Evolutionary conservation across 2,113 vertebrate genomes (phyloP).

Genomic region (Penelope pileata): DNA sequence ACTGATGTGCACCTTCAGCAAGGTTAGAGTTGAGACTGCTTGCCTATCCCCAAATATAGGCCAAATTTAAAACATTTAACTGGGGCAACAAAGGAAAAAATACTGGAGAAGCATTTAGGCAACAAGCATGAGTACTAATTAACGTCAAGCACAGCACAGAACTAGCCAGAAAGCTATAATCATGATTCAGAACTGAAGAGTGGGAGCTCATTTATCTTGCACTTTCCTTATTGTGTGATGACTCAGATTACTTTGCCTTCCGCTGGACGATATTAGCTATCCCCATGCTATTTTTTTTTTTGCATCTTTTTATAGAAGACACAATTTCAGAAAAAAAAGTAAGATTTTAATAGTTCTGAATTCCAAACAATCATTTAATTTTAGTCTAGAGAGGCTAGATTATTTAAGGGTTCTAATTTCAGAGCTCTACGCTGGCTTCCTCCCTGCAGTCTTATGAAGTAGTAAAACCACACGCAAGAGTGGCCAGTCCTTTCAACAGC

Average conservation of each 20-base stretch:
- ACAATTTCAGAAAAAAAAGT: background rate
- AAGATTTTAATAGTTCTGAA: background rate
- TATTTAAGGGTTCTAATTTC: background rate
- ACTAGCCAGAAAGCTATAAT: slow-evolving; percentile 39
- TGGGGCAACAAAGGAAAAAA: background rate
- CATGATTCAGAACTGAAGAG: slow-evolving; percentile 43
- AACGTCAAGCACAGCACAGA: slow-evolving; percentile 4
- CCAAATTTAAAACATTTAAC: background rate
- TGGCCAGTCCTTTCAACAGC: background rate
- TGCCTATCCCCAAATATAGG: background rate
- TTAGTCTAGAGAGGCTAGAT: background rate
- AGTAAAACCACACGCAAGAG: background rate
- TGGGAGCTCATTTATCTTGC: slow-evolving; percentile 54
- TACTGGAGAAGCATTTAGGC: background rate
- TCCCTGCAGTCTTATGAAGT: background rate
- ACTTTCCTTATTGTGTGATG: slow-evolving; percentile 9
- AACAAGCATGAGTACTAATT: slow-evolving; percentile 7
- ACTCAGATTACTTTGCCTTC: slow-evolving; percentile 33
- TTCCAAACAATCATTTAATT: background rate
- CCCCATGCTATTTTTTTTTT: background rate
- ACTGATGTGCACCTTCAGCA: background rate
- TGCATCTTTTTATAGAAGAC: background rate
- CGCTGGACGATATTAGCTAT: slow-evolving; percentile 27
- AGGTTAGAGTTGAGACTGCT: background rate
- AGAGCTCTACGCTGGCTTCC: background rate